These are phyloP conservation scores for Enteromius anoplus DNA, from an alignment of 2,797 vertebrate genomes.

Conservation along the genomic window DNA sequence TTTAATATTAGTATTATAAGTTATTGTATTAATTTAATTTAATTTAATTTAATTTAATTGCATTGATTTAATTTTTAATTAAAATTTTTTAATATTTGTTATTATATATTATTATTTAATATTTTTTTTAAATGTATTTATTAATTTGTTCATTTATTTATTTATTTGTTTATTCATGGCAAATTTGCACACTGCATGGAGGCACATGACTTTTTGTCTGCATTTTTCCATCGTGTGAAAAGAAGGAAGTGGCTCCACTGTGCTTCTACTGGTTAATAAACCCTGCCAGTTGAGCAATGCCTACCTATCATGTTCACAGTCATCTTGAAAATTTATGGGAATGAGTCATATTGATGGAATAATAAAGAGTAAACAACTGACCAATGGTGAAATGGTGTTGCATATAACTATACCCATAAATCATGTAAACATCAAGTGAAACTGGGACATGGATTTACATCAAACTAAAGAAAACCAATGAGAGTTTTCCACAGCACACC, in stretches of 20 bases:
- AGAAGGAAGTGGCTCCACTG: neutral
- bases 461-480: slow-evolving; percentile 6
- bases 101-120: too few relatives aligned
- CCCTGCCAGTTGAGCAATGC: neutral
- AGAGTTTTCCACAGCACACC: slow-evolving; percentile 4
- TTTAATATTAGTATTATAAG: too few relatives aligned
- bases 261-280: neutral
- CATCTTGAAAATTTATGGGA: neutral
- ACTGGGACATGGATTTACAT: slow-evolving; percentile 14
- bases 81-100: too few relatives aligned
- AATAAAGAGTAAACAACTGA: neutral
- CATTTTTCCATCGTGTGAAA: neutral
- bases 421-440: neutral
- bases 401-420: neutral
- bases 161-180: too few relatives aligned
- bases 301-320: neutral
- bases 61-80: too few relatives aligned
- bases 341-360: neutral
- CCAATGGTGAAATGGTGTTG: neutral
- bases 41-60: too few relatives aligned
- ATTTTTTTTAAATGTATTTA: too few relatives aligned
- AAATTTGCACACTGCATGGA: too few relatives aligned
- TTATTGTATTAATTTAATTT: too few relatives aligned
- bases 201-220: neutral
- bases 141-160: too few relatives aligned